Percentiles rank a stretch among this genome's conserved stretches.
phyloP scores from a whole-genome alignment of 2,113 vertebrate species.

The Apeltes quadracus region DNA sequence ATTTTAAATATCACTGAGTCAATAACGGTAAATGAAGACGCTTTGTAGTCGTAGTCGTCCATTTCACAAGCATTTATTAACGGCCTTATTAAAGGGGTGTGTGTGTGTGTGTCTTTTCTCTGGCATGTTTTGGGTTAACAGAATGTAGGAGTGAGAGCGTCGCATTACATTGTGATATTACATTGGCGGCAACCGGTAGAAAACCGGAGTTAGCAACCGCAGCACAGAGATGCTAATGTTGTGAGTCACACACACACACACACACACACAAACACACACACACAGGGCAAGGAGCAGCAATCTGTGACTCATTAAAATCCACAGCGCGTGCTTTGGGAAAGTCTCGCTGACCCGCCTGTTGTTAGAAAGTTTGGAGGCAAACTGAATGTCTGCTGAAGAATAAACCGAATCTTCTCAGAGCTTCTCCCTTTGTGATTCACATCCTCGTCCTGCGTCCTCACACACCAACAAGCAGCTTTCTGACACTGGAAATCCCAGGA shows the following conservation, averaged over 20 bases:
- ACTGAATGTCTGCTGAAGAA: constrained; percentile 60
- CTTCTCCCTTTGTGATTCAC: constrained; percentile 55
- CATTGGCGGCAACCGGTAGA: not conserved
- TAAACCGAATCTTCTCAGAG: constrained; percentile 53
- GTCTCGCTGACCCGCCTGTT: constrained; percentile 54
- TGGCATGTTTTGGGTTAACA: not conserved
- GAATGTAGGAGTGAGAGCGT: not conserved
- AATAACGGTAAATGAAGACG: too few species aligned
- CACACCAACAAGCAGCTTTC: constrained; percentile 37
- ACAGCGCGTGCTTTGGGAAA: constrained; percentile 44
- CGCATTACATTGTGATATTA: constrained; percentile 15
- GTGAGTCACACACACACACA: constrained; percentile 1
- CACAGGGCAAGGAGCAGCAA: constrained; percentile 10
- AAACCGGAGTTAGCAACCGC: constrained; percentile 13
- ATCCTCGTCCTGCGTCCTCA: constrained; percentile 39
- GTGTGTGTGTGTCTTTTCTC: constrained; percentile 1
- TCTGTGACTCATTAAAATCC: constrained; percentile 62
- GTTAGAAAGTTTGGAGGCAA: constrained; percentile 58
- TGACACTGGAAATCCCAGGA: constrained; percentile 42
- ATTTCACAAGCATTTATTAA: too few species aligned
- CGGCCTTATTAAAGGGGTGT: constrained; percentile 1
- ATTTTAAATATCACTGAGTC: too few species aligned
- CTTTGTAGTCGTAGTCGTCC: too few species aligned
- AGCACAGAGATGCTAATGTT: constrained; percentile 23
- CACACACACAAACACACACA: constrained; percentile 8